Conservation (phyloP, 2,113 vertebrate genomes). For the Epinephelus lanceolatus region DNA sequence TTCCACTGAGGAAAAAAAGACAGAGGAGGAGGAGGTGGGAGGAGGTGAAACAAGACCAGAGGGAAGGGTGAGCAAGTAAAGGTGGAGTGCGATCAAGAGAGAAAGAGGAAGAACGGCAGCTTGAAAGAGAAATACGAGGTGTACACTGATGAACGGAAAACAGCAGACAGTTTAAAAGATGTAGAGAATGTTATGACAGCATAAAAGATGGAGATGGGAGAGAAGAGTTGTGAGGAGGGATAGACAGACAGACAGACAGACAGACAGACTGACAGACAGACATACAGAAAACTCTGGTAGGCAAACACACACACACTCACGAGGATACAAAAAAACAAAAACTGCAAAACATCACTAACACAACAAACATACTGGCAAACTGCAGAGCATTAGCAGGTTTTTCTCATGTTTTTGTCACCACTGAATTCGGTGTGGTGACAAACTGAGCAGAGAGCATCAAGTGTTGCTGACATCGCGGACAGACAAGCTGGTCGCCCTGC, state of each 20-base stretch:
- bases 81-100: not conserved
- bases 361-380: constrained; percentile 22
- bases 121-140: constrained; percentile 27
- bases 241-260: not conserved
- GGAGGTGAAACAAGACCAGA: constrained; percentile 27
- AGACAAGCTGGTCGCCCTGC: constrained; percentile 58
- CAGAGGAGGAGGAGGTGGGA: not conserved
- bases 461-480: constrained; percentile 67
- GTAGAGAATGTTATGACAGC: not conserved
- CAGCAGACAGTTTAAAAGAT: constrained; percentile 12
- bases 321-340: not conserved
- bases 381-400: constrained; percentile 25
- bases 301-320: not conserved
- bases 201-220: not conserved
- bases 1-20: constrained; percentile 38
- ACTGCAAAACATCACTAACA: not conserved
- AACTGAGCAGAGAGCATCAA: constrained; percentile 49
- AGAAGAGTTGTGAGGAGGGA: not conserved
- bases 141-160: not conserved
- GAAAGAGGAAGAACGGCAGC: constrained; percentile 17
- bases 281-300: not conserved
- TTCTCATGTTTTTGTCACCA: constrained; percentile 28
- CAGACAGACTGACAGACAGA: not conserved
- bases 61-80: not conserved
- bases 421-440: constrained; percentile 30